Evolutionary conservation across 2,797 vertebrate genomes (phyloP).

Genomic region (Mus caroli): DNA sequence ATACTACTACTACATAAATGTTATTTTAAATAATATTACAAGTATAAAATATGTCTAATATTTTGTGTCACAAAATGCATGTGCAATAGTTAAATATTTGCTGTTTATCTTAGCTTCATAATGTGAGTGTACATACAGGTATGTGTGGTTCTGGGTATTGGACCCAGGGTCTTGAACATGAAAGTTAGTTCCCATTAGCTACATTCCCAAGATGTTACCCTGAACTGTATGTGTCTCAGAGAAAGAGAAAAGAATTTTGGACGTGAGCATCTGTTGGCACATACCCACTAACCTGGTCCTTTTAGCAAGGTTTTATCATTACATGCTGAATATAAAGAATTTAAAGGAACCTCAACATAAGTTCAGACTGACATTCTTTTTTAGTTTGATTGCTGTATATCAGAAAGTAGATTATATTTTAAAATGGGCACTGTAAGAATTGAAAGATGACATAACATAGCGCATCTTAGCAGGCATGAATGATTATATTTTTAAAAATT

Average conservation of each 20-base stretch:
- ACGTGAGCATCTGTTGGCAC: background rate
- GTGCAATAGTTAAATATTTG: background rate
- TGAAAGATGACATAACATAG: background rate
- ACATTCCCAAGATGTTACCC: background rate
- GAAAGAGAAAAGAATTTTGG: background rate
- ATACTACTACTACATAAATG: background rate
- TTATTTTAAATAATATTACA: background rate
- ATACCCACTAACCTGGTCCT: background rate
- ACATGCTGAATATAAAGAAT: background rate
- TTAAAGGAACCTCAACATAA: slow-evolving; percentile 2
- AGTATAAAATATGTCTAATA: background rate
- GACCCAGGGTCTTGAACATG: background rate
- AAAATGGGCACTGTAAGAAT: background rate
- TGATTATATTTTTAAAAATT: background rate
- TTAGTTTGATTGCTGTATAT: background rate
- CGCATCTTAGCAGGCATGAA: background rate
- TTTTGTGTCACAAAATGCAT: background rate
- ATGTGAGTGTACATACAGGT: background rate
- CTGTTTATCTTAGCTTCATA: background rate
- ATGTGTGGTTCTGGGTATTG: background rate
- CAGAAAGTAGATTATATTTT: background rate
- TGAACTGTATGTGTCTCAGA: background rate
- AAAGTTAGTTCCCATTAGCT: too few species aligned
- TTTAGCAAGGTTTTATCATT: background rate
- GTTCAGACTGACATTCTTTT: background rate